Base-by-base conservation (phyloP, 2,888 invertebrate genomes). In the Eupithecia insigniata region DNA sequence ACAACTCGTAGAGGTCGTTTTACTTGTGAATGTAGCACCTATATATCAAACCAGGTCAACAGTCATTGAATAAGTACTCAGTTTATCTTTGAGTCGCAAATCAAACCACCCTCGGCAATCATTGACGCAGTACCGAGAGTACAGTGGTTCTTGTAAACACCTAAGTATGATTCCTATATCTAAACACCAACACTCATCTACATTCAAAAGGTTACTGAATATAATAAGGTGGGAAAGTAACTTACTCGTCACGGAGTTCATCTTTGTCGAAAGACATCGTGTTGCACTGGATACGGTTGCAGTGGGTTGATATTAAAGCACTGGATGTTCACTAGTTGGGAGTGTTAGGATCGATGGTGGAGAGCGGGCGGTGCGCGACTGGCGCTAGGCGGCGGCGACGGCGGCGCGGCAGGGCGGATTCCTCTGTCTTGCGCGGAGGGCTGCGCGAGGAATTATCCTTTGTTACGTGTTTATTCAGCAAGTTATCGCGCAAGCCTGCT, bases 241-340 rank as follows among this genome's bases (percentile, higher is more conserved):
- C 96, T 96, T 90, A 96, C 96, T 96, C 96, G 84, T 96, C 96
- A 75, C 95, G 92, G 78, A 96, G 95, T 84, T 96, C 96, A 81
- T 96, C 96, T 76, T 95, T 96, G 80, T 94, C 94, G 84, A 96
- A 93, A 76, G 96, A 96, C 95, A 95, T 95, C 71, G 78, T 87
- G 79, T 62, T 80, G 78, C 61, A 62, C 61, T 62, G n/a, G n/a
- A 34, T 62, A 30, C 32, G 6, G 61, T 34, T 62, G 34, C 61
- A 62, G n/a, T 62, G 12, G 61, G 16, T 4, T 10, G 55, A 55
- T 26, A 26, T 26, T 14, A 26, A 74, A 76, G 76, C 79, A 80
- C 79, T 82, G 46, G 22, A 22, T 30, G 60, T 30, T 81, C 86
- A 89, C 90, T 85, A 82, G 6, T 84, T 78, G 51, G 36, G 32